phyloP scores from a whole-genome alignment of 2,113 vertebrate genomes.

The Eurypyga helias region DNA sequence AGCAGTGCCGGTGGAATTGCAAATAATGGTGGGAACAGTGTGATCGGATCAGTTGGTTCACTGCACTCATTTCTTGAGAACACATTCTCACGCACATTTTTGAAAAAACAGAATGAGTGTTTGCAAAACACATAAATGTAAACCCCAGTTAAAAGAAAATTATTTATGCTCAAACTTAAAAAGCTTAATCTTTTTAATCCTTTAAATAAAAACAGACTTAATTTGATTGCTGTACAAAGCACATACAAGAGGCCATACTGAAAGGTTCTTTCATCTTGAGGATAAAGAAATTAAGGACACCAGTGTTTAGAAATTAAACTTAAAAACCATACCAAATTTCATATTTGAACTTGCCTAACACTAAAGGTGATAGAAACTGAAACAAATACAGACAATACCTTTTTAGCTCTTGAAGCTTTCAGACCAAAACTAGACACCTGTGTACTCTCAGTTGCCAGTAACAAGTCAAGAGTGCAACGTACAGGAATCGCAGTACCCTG shows the following conservation, averaged over 20 bases:
- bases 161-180: neutral
- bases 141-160: neutral
- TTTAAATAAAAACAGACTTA: neutral
- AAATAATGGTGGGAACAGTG: neutral
- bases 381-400: neutral
- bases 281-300: neutral
- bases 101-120: neutral
- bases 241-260: neutral
- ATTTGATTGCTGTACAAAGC: neutral
- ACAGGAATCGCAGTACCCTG: neutral
- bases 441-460: neutral
- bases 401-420: neutral
- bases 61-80: neutral
- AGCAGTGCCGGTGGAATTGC: neutral
- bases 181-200: neutral
- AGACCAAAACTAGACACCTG: neutral
- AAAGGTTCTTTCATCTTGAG: neutral
- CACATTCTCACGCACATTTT: neutral
- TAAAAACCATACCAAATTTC: neutral
- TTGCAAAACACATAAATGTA: neutral
- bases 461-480: fast-evolving
- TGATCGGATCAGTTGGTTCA: neutral
- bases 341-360: neutral
- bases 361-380: neutral
- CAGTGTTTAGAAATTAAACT: neutral